Percentiles rank a stretch among this genome's conserved stretches.
Evolutionary conservation across 35 echinoderm and acorn worm genomes (phyloP).

Genomic region (Chiridota heheva): DNA sequence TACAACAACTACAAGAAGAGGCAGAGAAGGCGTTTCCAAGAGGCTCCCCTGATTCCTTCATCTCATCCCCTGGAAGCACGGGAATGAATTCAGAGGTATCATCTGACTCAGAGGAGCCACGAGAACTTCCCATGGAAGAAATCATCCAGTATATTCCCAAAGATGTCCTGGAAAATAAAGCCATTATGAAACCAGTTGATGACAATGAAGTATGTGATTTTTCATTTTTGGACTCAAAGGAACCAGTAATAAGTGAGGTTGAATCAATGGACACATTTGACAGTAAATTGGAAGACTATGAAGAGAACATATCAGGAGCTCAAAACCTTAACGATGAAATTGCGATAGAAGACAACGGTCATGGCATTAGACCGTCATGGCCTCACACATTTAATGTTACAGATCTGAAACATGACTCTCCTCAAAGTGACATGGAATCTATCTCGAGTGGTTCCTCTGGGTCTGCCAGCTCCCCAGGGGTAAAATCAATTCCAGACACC

Average conservation of each 20-base stretch:
- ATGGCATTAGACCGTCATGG: background rate
- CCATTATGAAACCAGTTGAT: conserved; percentile 64
- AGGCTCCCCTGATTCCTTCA: background rate
- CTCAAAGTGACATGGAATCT: conserved; percentile 83
- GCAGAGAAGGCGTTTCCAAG: background rate
- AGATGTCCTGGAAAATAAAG: conserved; percentile 57
- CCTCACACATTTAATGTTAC: conserved; percentile 35
- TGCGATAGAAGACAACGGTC: background rate
- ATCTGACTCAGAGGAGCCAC: conserved; percentile 13
- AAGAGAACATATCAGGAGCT: background rate
- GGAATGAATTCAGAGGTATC: conserved; percentile 31
- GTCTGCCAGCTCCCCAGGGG: conserved; percentile 68
- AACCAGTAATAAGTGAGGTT: background rate
- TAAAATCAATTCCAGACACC: background rate
- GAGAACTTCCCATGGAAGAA: conserved; percentile 18
- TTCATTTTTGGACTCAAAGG: conserved; percentile 25
- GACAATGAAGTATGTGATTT: conserved; percentile 35
- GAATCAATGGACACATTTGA: background rate
- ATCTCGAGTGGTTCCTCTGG: conserved; percentile 48
- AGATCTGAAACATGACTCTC: conserved; percentile 58
- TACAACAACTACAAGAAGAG: conserved; percentile 76
- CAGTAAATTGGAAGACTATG: background rate
- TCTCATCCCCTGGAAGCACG: conserved; percentile 15
- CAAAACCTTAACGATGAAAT: background rate
- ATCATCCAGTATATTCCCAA: conserved; percentile 66